Conservation (phyloP, 1,140 invertebrate genomes). For the Bursaphelenchus mucronatus region DNA sequence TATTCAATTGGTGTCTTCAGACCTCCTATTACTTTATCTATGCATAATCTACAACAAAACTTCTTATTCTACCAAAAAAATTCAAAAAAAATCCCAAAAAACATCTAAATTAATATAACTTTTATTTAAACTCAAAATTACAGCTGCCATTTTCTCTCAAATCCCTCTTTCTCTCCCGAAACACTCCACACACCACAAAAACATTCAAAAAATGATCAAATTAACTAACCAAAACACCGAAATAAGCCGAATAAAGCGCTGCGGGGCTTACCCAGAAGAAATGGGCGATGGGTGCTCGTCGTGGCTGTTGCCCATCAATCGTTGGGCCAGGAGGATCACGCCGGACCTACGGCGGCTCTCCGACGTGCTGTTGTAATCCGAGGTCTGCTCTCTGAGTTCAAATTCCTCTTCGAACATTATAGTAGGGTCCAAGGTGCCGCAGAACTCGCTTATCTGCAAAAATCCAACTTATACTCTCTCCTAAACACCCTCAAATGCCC, state of each 20-base stretch:
- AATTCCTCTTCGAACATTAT: conserved; percentile 42
- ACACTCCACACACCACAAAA: conserved; percentile 10
- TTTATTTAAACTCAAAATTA: neutral
- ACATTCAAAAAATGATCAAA: conserved; percentile 20
- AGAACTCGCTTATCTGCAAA: conserved; percentile 38
- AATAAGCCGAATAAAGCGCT: neutral
- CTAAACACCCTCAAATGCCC: neutral
- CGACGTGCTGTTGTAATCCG: neutral
- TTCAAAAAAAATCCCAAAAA: too few relatives aligned
- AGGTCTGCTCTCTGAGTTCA: neutral
- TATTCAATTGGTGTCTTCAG: too few relatives aligned
- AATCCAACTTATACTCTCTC: neutral
- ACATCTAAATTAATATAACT: too few relatives aligned
- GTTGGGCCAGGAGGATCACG: conserved; percentile 48
- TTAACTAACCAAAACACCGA: conserved; percentile 4
- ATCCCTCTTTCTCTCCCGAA: conserved; percentile 11
- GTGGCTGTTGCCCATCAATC: conserved; percentile 37
- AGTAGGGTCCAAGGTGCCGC: conserved; percentile 24
- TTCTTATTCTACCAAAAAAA: too few relatives aligned
- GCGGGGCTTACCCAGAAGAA: conserved; percentile 1
- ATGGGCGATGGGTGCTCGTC: conserved; percentile 7
- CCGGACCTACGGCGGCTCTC: conserved; percentile 27
- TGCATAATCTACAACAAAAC: too few relatives aligned
- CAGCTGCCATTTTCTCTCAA: too few relatives aligned
- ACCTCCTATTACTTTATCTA: too few relatives aligned